Evolutionary conservation across 2,797 vertebrate genomes (phyloP).

Genomic region (Sparus aurata): DNA sequence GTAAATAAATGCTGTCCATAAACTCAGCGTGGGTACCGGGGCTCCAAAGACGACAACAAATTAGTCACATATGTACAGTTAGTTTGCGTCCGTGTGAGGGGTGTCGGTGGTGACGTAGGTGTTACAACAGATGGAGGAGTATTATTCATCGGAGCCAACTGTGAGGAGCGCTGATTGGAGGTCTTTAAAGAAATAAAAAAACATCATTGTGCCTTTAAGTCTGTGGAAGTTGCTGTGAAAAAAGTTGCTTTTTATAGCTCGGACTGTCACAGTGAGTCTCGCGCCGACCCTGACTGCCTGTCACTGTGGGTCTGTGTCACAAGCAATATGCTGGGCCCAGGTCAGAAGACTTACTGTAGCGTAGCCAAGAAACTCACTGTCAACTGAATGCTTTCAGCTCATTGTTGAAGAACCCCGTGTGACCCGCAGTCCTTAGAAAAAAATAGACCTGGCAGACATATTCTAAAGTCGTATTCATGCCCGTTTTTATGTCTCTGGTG

Average conservation of each 20-base stretch:
- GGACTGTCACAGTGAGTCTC: conserved; percentile 66
- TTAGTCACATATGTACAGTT: not conserved
- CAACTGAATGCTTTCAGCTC: conserved; percentile 44
- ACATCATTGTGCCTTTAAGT: conserved; percentile 50
- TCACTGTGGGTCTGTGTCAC: conserved; percentile 75
- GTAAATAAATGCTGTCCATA: conserved; percentile 8
- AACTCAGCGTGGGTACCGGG: conserved; percentile 4
- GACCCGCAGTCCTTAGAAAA: conserved; percentile 8
- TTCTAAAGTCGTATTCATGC: not conserved
- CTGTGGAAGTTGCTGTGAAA: conserved; percentile 63
- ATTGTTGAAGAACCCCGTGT: conserved; percentile 35
- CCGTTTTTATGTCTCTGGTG: conserved; percentile 13
- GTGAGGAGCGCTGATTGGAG: conserved; percentile 38
- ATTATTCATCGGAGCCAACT: conserved; percentile 49
- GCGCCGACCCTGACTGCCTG: conserved; percentile 67
- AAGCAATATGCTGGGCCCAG: conserved; percentile 65
- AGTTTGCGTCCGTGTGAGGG: conserved; percentile 15
- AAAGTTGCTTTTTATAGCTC: conserved; percentile 74
- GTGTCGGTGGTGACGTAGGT: conserved; percentile 1
- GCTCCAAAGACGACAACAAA: conserved; percentile 11
- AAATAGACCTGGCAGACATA: not conserved
- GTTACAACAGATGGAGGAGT: conserved; percentile 36
- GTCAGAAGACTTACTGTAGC: conserved; percentile 64
- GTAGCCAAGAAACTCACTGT: conserved; percentile 50
- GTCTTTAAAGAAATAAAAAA: conserved; percentile 15